Evolutionary conservation across 2,888 invertebrate species (phyloP), one percentile per base, ranked within the genome.

Genomic region (Eilema caniola): DNA sequence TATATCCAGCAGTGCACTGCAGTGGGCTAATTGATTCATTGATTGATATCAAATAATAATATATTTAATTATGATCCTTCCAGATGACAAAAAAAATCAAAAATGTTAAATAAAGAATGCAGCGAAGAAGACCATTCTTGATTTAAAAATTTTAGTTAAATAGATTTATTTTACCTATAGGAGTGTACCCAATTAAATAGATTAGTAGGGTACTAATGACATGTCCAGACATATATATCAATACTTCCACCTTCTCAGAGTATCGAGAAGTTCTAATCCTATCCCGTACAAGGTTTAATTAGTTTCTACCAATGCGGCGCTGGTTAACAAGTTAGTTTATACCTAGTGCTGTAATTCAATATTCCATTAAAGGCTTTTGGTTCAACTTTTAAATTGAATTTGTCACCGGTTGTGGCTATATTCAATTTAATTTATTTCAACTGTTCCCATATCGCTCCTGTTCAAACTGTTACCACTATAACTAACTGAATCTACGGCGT

Each of bases 371-470:
- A 77, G 72, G 69, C 71, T 73, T 80, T 76, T 73, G 65, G 37
- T 59, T 24, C 61, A 62, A 60, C 57, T 72, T 76, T 78, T 69
- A 71, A 81, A 81, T 82, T 71, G 78, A 82, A 62, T 81, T 82
- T 70, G 72, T 57, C 69, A 70, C 71, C 73, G 47, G 70, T 73
- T 74, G 71, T 77, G 71, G 66, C 61, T 75, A 61, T 74, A 77
- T 82, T 75, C 62, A 70, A 75, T 81, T 74, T 62, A 57, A 67
- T 78, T 75, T 73, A 71, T 75, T 70, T 73, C 31, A 67, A 67
- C 70, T 61, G 63, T 24, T 41, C 57, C 56, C 66, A 73, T 72
- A 71, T 63, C 33, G 66, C 33, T 72, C 14, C 28, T 23, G 37
- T 66, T 11, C 61, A 56, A 69, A 69, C 62, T 64, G 28, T 47